Conservation (phyloP, 2,888 invertebrate species). For the Cecidostiba fungosa region DNA sequence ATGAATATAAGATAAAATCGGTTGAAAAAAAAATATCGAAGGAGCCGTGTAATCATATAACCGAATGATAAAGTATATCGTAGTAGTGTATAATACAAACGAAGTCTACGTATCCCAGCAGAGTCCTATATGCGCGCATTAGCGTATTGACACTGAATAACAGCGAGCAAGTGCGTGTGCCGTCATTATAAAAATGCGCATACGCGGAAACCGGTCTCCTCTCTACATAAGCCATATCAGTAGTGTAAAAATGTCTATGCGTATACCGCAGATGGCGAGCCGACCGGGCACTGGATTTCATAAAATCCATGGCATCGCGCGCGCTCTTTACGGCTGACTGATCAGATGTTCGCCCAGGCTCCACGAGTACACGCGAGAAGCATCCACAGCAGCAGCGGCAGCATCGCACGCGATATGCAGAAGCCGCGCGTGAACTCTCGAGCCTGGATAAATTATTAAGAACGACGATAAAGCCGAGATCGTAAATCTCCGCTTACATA, state of each 20-base stretch:
- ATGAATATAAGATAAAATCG: not conserved
- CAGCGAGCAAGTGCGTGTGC: constrained; percentile 15
- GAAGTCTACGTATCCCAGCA: too few relatives aligned
- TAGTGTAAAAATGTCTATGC: not conserved
- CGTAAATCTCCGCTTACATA: constrained; percentile 64
- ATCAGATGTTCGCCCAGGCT: constrained; percentile 61
- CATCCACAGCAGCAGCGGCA: not conserved
- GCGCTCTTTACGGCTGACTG: constrained; percentile 59
- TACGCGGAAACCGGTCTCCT: constrained; percentile 45
- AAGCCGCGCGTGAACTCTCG: constrained; percentile 52
- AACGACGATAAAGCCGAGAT: constrained; percentile 67
- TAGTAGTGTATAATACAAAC: not conserved
- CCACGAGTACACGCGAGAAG: constrained; percentile 25
- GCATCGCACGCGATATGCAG: constrained; percentile 43
- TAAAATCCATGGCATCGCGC: constrained; percentile 58
- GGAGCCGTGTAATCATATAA: not conserved
- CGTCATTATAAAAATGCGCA: not conserved
- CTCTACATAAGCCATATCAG: not conserved
- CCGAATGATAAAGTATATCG: too few relatives aligned
- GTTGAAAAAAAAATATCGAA: not conserved
- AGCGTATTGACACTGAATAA: constrained; percentile 56
- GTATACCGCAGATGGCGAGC: not conserved
- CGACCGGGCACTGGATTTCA: constrained; percentile 36
- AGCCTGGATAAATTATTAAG: constrained; percentile 67
- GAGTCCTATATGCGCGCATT: not conserved